Evolutionary conservation across 53 echinoderm and acorn worm genomes (phyloP), one percentile per base, ranked within the genome.

Genomic region (Arbacia lixula): DNA sequence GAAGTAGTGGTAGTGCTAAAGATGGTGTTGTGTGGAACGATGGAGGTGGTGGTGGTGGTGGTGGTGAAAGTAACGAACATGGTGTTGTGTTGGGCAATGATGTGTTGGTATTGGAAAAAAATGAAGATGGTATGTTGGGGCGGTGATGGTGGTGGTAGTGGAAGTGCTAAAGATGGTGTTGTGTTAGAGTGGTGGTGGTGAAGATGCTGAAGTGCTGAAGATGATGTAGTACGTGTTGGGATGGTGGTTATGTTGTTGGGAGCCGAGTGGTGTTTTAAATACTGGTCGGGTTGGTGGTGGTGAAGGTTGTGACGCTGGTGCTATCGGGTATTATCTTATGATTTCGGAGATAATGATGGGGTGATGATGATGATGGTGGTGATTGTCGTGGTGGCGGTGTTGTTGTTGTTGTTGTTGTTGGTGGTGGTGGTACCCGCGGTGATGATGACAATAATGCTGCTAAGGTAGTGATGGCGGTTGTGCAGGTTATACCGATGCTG

Each of bases 21-120:
- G 72, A 1, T 46, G 50, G 8, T 46, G 50, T 35, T 49, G 49
- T 6, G 20, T 6, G 1, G 39, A 29, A 29, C 42, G 72, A 12
- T 72, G 73, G 26, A 36, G 71, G 20, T 73, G 30, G 2, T 49
- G 73, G 12, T 51, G 52, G n/a, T 49, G 29, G 1, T 73, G 73
- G 19, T 73, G 30, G 14, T 72, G 46, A 2, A 42, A 1, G 3
- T 50, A 49, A 1, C 46, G 30, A 51, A 43, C 43, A 12, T 72
- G 51, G 6, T 49, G 73, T 6, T 72, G 73, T 50, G 50, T 0
- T 72, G 30, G 16, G 40, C 25, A 29, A 25, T 22, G 30, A 43
- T 36, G 0, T 68, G 68, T 29, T 36, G 68, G 24, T 68, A 37
- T n/a, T n/a, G n/a, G n/a, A n/a, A n/a, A 12, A 19, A 19, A n/a